Conservation (phyloP, 2,888 invertebrate genomes). For the Keiferia lycopersicella region DNA sequence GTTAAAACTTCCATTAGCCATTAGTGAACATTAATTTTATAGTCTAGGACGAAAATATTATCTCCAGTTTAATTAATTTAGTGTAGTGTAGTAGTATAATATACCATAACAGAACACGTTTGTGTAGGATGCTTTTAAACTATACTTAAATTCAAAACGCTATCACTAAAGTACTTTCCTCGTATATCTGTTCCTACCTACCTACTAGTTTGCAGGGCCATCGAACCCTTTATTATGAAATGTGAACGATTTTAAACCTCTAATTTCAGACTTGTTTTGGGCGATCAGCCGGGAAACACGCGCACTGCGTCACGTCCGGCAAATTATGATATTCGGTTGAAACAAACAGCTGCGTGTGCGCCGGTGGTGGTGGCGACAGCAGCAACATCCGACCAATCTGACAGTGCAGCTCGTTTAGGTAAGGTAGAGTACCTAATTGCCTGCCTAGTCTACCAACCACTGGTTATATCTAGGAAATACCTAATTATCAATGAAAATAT, state of each 20-base stretch:
- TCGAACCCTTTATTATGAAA: neutral
- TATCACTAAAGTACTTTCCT: neutral
- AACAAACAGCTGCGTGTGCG: neutral
- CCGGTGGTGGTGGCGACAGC: too few relatives aligned
- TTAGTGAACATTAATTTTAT: constrained; percentile 8
- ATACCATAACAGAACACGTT: neutral
- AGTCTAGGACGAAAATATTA: neutral
- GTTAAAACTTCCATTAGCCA: neutral
- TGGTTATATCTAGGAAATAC: too few relatives aligned
- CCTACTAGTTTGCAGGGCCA: neutral
- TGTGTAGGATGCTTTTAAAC: neutral
- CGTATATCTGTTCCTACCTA: too few relatives aligned
- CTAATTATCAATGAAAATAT: too few relatives aligned
- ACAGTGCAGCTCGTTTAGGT: too few relatives aligned
- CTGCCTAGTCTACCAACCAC: too few relatives aligned
- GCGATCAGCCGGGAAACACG: constrained; percentile 26
- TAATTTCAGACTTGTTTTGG: constrained; percentile 1
- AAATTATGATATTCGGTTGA: constrained; percentile 23
- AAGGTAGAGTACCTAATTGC: too few relatives aligned
- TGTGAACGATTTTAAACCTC: constrained; percentile 3
- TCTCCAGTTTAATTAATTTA: neutral
- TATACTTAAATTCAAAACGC: neutral
- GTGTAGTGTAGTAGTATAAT: neutral
- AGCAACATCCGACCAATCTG: neutral
- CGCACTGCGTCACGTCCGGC: constrained; percentile 44